Conservation (phyloP, 2,797 vertebrate species). For the Kryptopterus vitreolus region DNA sequence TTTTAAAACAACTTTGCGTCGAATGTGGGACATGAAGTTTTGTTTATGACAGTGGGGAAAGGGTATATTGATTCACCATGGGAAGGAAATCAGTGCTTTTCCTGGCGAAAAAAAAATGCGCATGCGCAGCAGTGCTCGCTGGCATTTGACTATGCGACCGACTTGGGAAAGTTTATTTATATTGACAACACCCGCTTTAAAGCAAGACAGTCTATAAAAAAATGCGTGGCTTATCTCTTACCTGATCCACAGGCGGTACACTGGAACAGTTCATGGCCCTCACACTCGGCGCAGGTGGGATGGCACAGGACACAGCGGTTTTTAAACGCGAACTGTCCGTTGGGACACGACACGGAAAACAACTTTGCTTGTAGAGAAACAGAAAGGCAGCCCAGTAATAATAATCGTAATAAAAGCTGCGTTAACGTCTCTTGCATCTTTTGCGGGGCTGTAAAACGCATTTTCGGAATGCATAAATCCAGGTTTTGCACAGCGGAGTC, state of each 20-base stretch:
- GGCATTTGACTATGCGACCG: neutral
- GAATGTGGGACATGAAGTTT: neutral
- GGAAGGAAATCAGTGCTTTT: neutral
- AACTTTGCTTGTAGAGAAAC: conserved; percentile 56
- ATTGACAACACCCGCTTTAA: neutral
- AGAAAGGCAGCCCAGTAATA: conserved; percentile 47
- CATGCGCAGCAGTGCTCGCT: conserved; percentile 7
- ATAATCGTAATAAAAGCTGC: conserved; percentile 49
- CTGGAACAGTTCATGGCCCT: conserved; percentile 78
- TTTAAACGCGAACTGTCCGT: conserved; percentile 75
- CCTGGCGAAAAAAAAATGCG: neutral
- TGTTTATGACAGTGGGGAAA: neutral
- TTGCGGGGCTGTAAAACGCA: neutral
- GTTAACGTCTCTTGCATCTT: conserved; percentile 59
- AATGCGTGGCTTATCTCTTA: conserved; percentile 56
- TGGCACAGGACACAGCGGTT: conserved; percentile 79
- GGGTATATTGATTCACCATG: neutral
- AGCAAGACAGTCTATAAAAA: neutral
- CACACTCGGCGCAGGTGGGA: conserved; percentile 78
- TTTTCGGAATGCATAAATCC: conserved; percentile 8
- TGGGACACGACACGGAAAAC: conserved; percentile 66
- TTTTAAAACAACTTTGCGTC: neutral
- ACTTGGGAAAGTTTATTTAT: neutral
- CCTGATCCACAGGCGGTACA: conserved; percentile 80
- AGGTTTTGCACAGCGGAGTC: conserved; percentile 8